These are phyloP conservation scores for Drosophila diplacantha DNA, from an alignment of 2,888 invertebrate genomes.

Conservation along the genomic window DNA sequence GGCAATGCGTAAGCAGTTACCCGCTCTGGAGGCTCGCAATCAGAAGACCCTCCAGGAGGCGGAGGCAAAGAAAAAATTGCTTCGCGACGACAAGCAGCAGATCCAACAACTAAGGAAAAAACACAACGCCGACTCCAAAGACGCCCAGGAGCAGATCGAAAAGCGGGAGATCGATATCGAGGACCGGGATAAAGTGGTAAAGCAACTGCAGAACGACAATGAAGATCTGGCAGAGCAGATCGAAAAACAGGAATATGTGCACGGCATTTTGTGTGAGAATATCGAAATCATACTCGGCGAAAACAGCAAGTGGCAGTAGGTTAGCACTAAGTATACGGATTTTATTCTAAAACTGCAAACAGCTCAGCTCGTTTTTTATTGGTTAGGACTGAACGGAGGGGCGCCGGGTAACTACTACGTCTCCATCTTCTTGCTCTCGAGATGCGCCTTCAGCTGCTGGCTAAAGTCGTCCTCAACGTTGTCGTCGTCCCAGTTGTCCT, in stretches of 20 bases:
- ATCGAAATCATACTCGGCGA: conserved; percentile 23
- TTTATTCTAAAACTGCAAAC: conserved; percentile 43
- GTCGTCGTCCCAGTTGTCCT: conserved; percentile 99
- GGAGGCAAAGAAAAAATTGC: conserved; percentile 16
- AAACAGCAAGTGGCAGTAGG: conserved; percentile 13
- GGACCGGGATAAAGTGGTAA: background rate
- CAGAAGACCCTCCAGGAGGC: conserved; percentile 8
- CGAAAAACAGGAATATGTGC: conserved; percentile 10
- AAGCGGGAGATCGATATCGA: background rate
- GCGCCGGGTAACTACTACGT: conserved; percentile 49
- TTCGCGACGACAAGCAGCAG: conserved; percentile 23
- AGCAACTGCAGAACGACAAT: background rate
- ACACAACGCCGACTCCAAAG: conserved; percentile 11
- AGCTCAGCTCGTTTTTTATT: conserved; percentile 44
- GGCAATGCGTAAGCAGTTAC: conserved; percentile 30
- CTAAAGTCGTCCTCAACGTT: conserved; percentile 99
- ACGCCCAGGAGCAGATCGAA: conserved; percentile 8
- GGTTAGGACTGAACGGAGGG: conserved; percentile 45
- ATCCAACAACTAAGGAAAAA: conserved; percentile 8
- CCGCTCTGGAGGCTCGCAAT: conserved; percentile 8
- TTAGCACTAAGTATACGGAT: conserved; percentile 33
- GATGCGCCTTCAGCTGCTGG: conserved; percentile 87
- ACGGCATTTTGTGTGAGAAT: conserved; percentile 12
- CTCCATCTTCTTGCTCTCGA: conserved; percentile 77
- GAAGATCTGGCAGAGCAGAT: conserved; percentile 17